Conservation (phyloP, 2,888 invertebrate genomes). For the Microplitis deprimator region DNA sequence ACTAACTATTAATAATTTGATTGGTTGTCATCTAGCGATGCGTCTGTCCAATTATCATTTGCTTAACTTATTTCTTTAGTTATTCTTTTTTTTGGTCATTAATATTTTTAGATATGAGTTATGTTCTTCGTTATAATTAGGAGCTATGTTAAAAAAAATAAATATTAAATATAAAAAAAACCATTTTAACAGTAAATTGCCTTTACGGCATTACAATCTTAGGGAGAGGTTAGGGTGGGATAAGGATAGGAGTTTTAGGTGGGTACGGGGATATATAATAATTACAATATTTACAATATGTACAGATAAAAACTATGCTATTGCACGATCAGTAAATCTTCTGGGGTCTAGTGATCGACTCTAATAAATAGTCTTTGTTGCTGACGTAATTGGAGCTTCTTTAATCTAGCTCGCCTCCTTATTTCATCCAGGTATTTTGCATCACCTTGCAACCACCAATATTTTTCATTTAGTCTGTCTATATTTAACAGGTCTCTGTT, state of each 20-base stretch:
- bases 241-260: background rate
- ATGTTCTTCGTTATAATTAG: background rate
- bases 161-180: background rate
- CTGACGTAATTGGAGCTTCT: background rate
- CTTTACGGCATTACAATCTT: background rate
- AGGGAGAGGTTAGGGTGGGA: background rate
- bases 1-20: too few relatives aligned
- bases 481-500: conserved; percentile 39
- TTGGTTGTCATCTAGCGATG: too few relatives aligned
- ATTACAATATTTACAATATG: background rate
- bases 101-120: background rate
- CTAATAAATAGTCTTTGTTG: background rate
- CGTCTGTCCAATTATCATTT: too few relatives aligned
- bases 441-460: conserved; percentile 31
- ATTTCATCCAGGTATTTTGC: conserved; percentile 30
- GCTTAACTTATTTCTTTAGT: too few relatives aligned
- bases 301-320: background rate
- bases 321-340: background rate
- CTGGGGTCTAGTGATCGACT: background rate
- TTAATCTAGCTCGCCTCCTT: conserved; percentile 22
- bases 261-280: background rate
- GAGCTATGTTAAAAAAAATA: background rate
- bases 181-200: background rate
- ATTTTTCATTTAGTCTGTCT: background rate
- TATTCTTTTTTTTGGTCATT: background rate